Evolutionary conservation across 2,113 vertebrate genomes (phyloP).

Genomic region (Bubo blakistoni): DNA sequence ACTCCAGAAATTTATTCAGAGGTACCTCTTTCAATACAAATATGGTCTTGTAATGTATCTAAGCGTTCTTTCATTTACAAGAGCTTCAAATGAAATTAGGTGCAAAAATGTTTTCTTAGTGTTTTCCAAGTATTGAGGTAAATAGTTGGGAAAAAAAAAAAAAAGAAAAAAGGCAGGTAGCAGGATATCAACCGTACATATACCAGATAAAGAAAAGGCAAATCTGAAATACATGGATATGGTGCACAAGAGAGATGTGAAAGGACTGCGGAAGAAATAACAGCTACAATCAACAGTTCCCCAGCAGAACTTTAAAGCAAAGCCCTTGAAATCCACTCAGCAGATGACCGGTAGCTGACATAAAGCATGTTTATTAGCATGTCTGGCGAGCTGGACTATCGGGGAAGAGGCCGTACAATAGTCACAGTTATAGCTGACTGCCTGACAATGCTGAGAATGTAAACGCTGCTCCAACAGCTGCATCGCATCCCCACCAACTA

Average conservation of each 20-base stretch:
- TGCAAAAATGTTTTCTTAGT: conserved; percentile 32
- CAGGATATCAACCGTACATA: neutral
- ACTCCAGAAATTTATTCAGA: neutral
- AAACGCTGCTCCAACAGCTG: neutral
- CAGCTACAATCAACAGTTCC: neutral
- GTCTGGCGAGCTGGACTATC: neutral
- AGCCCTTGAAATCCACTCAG: conserved; percentile 9
- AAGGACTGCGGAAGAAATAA: neutral
- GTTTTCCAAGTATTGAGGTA: conserved; percentile 27
- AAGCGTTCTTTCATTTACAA: neutral
- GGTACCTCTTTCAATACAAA: neutral
- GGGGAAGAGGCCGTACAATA: neutral
- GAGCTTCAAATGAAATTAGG: neutral
- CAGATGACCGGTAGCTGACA: neutral
- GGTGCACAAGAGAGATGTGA: neutral
- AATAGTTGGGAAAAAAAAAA: neutral
- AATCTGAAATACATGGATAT: neutral
- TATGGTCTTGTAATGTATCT: neutral
- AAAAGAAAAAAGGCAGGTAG: neutral
- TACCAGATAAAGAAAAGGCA: neutral
- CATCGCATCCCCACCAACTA: neutral
- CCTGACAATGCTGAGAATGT: neutral
- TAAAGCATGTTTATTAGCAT: neutral
- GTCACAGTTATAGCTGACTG: neutral
- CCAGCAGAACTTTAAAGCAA: conserved; percentile 13